phyloP scores from a whole-genome alignment of 2,113 vertebrate genomes.

The Syngnathus typhle region DNA sequence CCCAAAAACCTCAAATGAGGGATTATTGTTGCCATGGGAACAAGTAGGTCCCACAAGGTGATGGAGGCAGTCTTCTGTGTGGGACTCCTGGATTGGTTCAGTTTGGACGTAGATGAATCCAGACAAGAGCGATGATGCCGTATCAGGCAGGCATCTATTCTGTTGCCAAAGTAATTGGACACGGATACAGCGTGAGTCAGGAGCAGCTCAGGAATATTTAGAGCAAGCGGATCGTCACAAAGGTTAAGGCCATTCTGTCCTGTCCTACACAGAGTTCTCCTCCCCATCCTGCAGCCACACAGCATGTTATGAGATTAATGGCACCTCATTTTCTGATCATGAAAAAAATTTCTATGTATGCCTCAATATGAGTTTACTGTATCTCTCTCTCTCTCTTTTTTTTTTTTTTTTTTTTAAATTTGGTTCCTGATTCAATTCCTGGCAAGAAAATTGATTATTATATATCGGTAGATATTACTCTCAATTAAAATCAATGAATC shows the following conservation, averaged over 20 bases:
- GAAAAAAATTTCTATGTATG: not conserved
- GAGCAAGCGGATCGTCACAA: conserved; percentile 32
- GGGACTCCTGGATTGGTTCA: not conserved
- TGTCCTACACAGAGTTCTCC: conserved; percentile 21
- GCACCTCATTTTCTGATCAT: not conserved
- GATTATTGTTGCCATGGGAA: conserved; percentile 65
- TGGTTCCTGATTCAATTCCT: not conserved
- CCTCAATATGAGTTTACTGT: not conserved
- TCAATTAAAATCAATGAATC: not conserved
- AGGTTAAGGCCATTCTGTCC: conserved; percentile 41
- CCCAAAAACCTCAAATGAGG: conserved; percentile 11
- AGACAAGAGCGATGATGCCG: not conserved
- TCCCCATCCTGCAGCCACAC: conserved; percentile 11
- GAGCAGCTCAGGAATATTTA: conserved; percentile 47
- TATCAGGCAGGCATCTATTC: too few relatives aligned
- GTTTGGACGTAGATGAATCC: not conserved
- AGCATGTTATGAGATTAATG: not conserved
- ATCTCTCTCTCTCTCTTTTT: not conserved
- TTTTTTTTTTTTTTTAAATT: not conserved
- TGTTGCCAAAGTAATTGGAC: not conserved
- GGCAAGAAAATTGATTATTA: not conserved
- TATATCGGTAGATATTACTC: not conserved
- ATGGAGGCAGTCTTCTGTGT: not conserved
- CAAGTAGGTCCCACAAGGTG: conserved; percentile 65
- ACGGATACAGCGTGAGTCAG: conserved; percentile 38